Conservation (phyloP, 2,113 vertebrate genomes). For the Cromileptes altivelis region DNA sequence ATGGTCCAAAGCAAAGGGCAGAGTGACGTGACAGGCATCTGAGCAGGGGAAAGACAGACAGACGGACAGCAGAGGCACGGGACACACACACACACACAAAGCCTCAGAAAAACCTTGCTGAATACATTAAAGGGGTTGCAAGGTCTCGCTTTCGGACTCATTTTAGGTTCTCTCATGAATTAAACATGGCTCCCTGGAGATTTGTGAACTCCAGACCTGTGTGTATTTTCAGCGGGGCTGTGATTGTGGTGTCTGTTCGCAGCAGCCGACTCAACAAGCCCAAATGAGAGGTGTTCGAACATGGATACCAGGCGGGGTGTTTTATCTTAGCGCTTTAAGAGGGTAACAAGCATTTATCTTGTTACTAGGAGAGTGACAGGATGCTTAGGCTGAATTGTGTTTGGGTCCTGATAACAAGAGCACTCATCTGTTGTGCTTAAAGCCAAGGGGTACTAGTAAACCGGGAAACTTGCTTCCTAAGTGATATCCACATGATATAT, state of each 20-base stretch:
- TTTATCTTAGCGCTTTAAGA: slow-evolving; percentile 82
- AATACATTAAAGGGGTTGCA: slow-evolving; percentile 60
- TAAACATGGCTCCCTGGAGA: slow-evolving; percentile 61
- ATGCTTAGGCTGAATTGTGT: slow-evolving; percentile 77
- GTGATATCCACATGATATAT: slow-evolving; percentile 57
- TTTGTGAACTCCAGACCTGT: slow-evolving; percentile 59
- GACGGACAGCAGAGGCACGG: slow-evolving; percentile 43
- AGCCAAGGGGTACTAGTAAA: slow-evolving; percentile 47
- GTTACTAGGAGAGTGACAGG: slow-evolving; percentile 76
- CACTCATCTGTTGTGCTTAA: slow-evolving; percentile 71
- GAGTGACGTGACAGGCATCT: slow-evolving; percentile 82
- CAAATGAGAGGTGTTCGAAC: slow-evolving; percentile 74
- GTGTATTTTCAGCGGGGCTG: slow-evolving; percentile 51
- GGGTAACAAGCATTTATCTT: slow-evolving; percentile 84
- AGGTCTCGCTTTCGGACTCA: slow-evolving; percentile 59
- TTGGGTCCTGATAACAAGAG: slow-evolving; percentile 75
- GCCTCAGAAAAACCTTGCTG: slow-evolving; percentile 43
- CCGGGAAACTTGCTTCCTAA: slow-evolving; percentile 50
- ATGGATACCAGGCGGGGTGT: slow-evolving; percentile 63
- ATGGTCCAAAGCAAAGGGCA: slow-evolving; percentile 85
- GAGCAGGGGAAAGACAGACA: slow-evolving; percentile 55
- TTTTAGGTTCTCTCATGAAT: slow-evolving; percentile 71
- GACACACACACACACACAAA: slow-evolving; percentile 45
- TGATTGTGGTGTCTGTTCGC: slow-evolving; percentile 58
- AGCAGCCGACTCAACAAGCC: slow-evolving; percentile 47